phyloP scores from a whole-genome alignment of 2,113 vertebrate genomes.

The Chionodraco myersi region DNA sequence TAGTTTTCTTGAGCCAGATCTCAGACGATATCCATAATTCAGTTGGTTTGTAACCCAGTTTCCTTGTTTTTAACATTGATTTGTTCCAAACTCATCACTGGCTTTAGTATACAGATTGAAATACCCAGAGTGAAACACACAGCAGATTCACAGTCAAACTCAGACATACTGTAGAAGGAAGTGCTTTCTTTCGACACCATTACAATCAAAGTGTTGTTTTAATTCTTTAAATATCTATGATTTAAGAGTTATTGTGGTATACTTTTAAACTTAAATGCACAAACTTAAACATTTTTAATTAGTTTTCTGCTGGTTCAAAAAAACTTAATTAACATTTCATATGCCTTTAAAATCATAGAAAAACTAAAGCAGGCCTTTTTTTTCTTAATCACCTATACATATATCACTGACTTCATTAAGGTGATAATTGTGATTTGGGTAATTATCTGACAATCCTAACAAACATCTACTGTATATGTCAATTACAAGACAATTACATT shows the following conservation, averaged over 20 bases:
- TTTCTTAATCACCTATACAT: too few species aligned
- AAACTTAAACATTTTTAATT: not conserved
- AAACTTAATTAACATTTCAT: too few species aligned
- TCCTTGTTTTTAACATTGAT: slow-evolving; percentile 15
- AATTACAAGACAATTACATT: too few species aligned
- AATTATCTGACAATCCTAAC: too few species aligned
- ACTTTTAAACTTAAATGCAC: not conserved
- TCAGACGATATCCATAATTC: slow-evolving; percentile 27
- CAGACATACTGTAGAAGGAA: not conserved
- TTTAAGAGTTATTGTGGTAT: not conserved
- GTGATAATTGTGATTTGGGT: too few species aligned
- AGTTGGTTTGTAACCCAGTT: slow-evolving; percentile 20
- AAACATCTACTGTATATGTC: too few species aligned
- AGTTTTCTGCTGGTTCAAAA: not conserved
- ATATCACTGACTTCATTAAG: too few species aligned
- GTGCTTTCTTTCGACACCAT: not conserved
- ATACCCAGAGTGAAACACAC: not conserved
- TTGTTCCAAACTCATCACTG: slow-evolving; percentile 13
- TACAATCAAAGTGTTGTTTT: not conserved
- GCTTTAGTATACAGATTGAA: slow-evolving; percentile 1
- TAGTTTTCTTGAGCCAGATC: slow-evolving; percentile 21
- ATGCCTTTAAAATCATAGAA: too few species aligned
- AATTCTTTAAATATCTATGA: not conserved
- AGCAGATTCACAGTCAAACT: not conserved
- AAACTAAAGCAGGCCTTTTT: too few species aligned